Evolutionary conservation across 35 echinoderm and acorn worm genomes (phyloP).

Genomic region (Apostichopus japonicus): DNA sequence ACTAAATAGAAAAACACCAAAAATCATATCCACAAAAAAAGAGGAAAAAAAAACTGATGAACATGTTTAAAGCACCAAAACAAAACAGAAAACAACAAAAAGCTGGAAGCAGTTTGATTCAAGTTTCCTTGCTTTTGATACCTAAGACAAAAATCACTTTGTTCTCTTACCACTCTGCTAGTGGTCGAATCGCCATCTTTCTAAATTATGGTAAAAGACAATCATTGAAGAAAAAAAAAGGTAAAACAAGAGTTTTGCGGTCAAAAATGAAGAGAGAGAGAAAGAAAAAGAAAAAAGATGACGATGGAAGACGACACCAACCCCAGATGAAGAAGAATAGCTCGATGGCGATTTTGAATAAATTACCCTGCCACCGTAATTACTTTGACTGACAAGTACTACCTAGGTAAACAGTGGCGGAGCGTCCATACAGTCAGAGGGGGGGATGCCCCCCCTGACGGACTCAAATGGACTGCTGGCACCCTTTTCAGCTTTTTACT

Average conservation of each 20-base stretch:
- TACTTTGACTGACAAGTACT: no score
- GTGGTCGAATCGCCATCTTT: background rate
- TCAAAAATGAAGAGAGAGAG: background rate
- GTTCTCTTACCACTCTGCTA: background rate
- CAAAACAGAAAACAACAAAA: background rate
- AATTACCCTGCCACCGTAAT: no score
- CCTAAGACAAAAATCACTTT: background rate
- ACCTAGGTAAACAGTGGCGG: no score
- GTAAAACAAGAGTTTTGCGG: background rate
- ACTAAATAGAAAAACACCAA: background rate
- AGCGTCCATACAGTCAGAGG: no score
- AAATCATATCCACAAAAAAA: background rate
- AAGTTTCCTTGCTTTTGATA: background rate
- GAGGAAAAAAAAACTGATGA: background rate
- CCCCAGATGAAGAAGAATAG: no score
- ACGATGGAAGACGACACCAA: background rate
- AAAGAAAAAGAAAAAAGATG: background rate
- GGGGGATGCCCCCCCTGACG: no score
- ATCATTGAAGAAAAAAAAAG: background rate
- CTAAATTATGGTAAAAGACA: background rate
- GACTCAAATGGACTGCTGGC: no score
- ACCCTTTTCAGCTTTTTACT: no score
- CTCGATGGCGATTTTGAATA: no score
- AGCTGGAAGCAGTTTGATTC: background rate
- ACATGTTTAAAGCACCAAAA: background rate